Percentiles rank a stretch among this genome's conserved stretches.
Evolutionary conservation across 2,113 vertebrate species (phyloP).

Genomic region (Psittacara wagleri): DNA sequence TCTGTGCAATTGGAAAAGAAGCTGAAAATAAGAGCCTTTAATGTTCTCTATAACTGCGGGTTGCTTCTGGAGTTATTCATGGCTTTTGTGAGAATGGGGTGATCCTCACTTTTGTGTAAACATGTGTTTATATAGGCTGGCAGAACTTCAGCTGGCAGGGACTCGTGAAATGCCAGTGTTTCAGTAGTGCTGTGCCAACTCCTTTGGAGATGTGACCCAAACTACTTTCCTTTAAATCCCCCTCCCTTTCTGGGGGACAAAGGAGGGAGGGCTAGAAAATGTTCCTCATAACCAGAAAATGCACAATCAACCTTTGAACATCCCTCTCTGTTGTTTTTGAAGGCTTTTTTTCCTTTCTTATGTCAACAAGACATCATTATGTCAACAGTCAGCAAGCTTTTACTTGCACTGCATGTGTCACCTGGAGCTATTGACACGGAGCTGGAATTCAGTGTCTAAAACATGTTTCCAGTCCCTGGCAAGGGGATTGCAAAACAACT

Average conservation of each 20-base stretch:
- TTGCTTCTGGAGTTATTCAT: background rate
- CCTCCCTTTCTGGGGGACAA: background rate
- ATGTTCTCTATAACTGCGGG: background rate
- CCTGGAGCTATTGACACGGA: background rate
- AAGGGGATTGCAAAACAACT: background rate
- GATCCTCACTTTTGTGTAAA: background rate
- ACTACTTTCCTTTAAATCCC: background rate
- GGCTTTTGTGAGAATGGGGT: background rate
- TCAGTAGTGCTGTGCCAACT: background rate
- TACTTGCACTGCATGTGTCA: background rate
- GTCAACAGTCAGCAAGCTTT: constrained; percentile 33
- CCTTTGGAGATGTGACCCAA: background rate
- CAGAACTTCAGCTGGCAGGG: background rate
- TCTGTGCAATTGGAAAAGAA: background rate
- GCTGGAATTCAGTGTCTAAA: background rate
- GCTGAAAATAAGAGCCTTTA: background rate
- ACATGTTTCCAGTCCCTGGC: background rate
- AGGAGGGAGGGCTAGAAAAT: background rate
- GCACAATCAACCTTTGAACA: background rate
- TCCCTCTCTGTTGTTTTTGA: background rate
- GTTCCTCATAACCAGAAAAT: background rate
- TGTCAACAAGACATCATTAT: background rate
- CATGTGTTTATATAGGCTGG: background rate
- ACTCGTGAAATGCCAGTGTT: background rate
- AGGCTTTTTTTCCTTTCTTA: background rate